A percentile compares a stretch with the other conserved stretches of the same genome.
Conservation (phyloP, 2,888 invertebrate species). For the Arrhopalites spinosus region DNA sequence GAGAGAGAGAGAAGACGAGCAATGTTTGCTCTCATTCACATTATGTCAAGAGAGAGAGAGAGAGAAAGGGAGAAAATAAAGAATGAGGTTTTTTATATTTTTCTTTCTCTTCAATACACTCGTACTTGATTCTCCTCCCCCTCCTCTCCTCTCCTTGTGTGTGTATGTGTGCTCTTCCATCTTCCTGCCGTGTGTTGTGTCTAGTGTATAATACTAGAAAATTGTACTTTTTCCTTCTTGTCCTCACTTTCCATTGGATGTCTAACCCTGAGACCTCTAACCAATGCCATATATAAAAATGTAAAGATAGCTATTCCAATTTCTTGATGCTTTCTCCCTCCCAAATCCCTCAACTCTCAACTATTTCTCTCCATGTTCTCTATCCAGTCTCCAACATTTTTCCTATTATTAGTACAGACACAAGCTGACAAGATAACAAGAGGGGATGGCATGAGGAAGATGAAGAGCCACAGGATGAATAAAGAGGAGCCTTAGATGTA, state of each 20-base stretch:
- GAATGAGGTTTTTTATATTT: not conserved
- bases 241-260: slow-evolving; percentile 2
- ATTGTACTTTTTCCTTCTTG: not conserved
- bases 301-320: not conserved
- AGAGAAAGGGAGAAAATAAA: not conserved
- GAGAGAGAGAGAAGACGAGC: not conserved
- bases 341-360: not conserved
- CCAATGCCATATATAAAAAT: not conserved
- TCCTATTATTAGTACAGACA: too few species aligned
- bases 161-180: too few species aligned
- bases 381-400: too few species aligned
- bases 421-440: too few species aligned
- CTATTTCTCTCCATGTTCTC: not conserved
- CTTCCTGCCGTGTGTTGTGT: too few species aligned
- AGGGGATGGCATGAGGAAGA: too few species aligned
- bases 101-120: not conserved
- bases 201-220: too few species aligned
- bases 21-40: too few species aligned
- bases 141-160: too few species aligned
- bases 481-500: too few species aligned
- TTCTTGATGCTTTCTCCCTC: not conserved
- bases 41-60: not conserved
- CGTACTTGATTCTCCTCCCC: not conserved
- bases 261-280: not conserved
- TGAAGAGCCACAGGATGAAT: too few species aligned